A percentile compares a stretch with the other conserved stretches of the same genome.
phyloP scores from a whole-genome alignment of 2,888 invertebrate genomes.

The Ectemnius continuus region DNA sequence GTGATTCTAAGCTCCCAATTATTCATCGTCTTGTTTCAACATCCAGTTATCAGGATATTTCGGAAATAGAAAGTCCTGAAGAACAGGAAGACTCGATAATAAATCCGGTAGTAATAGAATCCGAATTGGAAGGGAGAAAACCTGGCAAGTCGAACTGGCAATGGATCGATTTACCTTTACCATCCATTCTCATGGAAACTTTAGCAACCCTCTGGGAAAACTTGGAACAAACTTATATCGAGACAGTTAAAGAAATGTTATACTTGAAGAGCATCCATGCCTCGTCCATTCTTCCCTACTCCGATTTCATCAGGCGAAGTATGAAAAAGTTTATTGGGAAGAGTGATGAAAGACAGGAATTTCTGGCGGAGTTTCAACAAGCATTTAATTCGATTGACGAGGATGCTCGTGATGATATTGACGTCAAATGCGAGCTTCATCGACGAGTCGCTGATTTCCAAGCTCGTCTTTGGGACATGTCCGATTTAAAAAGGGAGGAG shows the following conservation, averaged over 20 bases:
- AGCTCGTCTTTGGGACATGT: slow-evolving; percentile 80
- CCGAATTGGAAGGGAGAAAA: not conserved
- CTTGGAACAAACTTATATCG: slow-evolving; percentile 79
- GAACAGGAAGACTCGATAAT: not conserved
- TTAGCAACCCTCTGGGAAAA: slow-evolving; percentile 80
- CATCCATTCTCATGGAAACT: slow-evolving; percentile 74
- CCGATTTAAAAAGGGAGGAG: slow-evolving; percentile 80
- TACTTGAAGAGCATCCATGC: slow-evolving; percentile 81
- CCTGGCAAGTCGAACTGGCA: slow-evolving; percentile 72
- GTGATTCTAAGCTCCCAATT: slow-evolving; percentile 14
- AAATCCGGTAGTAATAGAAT: not conserved
- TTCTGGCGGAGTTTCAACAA: slow-evolving; percentile 81
- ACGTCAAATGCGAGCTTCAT: slow-evolving; percentile 83
- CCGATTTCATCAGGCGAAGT: slow-evolving; percentile 79
- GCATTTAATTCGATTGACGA: slow-evolving; percentile 82
- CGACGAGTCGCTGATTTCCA: slow-evolving; percentile 80
- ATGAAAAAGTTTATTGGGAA: slow-evolving; percentile 80
- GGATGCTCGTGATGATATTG: slow-evolving; percentile 80
- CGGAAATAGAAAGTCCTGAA: not conserved
- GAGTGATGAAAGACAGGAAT: slow-evolving; percentile 81
- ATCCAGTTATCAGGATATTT: not conserved
- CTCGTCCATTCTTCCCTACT: slow-evolving; percentile 81
- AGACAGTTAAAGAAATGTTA: slow-evolving; percentile 81
- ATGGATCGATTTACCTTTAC: slow-evolving; percentile 78
- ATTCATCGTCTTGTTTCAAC: slow-evolving; percentile 22